These are phyloP conservation scores for Ericerus pela DNA, from an alignment of 1,140 invertebrate genomes.

Conservation along the genomic window DNA sequence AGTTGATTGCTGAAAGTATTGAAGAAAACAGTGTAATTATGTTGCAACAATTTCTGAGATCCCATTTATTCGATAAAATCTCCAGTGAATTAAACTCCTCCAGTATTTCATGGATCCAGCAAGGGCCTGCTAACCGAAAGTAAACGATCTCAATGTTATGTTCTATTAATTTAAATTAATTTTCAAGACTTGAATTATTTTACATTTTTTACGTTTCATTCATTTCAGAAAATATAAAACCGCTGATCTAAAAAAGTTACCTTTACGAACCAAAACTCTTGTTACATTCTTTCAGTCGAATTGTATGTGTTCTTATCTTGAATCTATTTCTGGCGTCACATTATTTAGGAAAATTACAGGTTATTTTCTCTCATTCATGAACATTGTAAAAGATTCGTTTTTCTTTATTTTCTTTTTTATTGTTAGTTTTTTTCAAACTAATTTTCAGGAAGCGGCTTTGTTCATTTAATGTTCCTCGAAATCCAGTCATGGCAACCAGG, in stretches of 20 bases:
- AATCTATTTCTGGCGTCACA: too few relatives aligned
- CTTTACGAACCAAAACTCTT: not conserved
- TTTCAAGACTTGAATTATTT: not conserved
- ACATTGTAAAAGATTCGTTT: too few relatives aligned
- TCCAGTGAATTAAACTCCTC: not conserved
- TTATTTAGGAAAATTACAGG: too few relatives aligned
- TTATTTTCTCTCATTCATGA: too few relatives aligned
- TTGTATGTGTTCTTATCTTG: slow-evolving; percentile 1
- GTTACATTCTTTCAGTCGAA: not conserved
- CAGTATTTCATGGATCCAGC: not conserved
- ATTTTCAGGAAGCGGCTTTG: too few relatives aligned
- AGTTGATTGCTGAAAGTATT: not conserved
- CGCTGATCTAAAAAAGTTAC: not conserved
- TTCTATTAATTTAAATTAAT: not conserved
- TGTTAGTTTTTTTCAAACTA: too few relatives aligned
- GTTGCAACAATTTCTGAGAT: not conserved
- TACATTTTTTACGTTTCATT: too few relatives aligned
- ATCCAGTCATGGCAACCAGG: not conserved
- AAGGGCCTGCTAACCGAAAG: slow-evolving; percentile 1
- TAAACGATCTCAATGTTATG: not conserved
- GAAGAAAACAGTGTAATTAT: not conserved
- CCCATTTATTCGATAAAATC: not conserved
- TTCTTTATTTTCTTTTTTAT: too few relatives aligned
- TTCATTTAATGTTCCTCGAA: not conserved
- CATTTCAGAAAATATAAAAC: not conserved